phyloP scores from a whole-genome alignment of 2,797 vertebrate species.

The Neosilurus mollespiculum region DNA sequence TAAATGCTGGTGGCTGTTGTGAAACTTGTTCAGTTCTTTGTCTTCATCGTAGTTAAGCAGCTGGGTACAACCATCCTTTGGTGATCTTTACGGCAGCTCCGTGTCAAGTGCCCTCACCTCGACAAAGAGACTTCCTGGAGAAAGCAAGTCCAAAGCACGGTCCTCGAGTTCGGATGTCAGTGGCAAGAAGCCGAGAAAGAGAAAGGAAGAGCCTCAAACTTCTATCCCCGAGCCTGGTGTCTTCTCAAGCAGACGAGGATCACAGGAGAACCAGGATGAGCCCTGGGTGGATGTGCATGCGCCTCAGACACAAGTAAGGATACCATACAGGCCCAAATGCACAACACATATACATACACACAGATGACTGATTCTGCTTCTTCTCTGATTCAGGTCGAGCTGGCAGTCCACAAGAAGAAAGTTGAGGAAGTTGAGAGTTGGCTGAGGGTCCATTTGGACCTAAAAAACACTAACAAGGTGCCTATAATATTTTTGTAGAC shows the following conservation, averaged over 20 bases:
- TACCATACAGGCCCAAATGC: neutral
- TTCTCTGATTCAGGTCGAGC: constrained; percentile 74
- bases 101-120: constrained; percentile 37
- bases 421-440: constrained; percentile 91
- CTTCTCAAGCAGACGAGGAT: constrained; percentile 46
- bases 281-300: constrained; percentile 88
- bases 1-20: neutral
- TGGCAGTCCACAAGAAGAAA: constrained; percentile 97
- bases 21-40: no score
- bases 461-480: constrained; percentile 72
- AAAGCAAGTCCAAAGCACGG: constrained; percentile 58
- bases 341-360: neutral
- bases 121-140: constrained; percentile 49
- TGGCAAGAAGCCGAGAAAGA: constrained; percentile 64
- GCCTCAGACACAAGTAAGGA: constrained; percentile 80
- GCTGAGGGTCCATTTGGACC: constrained; percentile 75
- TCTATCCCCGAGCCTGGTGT: constrained; percentile 38
- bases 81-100: constrained; percentile 68
- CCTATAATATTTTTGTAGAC: neutral
- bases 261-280: constrained; percentile 67
- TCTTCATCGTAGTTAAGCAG: constrained; percentile 70
- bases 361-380: neutral
- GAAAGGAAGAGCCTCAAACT: constrained; percentile 62
- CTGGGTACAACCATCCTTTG: constrained; percentile 84
- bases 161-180: constrained; percentile 56